Conservation (phyloP, 2,888 invertebrate genomes). For the Helleia helle region DNA sequence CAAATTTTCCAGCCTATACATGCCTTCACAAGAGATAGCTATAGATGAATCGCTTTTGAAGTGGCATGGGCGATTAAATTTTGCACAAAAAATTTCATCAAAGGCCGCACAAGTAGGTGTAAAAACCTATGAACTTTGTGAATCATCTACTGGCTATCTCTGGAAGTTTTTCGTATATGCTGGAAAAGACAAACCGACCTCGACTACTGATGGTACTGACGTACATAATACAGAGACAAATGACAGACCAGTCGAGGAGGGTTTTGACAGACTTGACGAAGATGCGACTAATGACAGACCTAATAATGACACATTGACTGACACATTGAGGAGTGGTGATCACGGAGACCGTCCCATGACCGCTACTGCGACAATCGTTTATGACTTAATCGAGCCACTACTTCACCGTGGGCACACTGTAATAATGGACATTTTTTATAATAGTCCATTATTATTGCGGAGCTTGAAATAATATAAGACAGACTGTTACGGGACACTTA, state of each 20-base stretch:
- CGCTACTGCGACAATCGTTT: constrained; percentile 21
- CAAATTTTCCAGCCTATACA: constrained; percentile 23
- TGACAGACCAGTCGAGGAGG: too few species aligned
- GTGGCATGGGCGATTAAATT: constrained; percentile 23
- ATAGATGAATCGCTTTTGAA: constrained; percentile 27
- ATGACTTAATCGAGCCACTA: constrained; percentile 18
- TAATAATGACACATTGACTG: too few species aligned
- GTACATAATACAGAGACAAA: too few species aligned
- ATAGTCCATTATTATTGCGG: constrained; percentile 25
- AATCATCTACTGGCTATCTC: constrained; percentile 24
- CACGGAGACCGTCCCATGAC: constrained; percentile 16
- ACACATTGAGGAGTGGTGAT: too few species aligned
- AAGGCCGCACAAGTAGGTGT: constrained; percentile 23
- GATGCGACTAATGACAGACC: too few species aligned
- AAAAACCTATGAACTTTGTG: constrained; percentile 23
- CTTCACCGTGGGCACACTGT: constrained; percentile 20
- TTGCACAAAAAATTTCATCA: constrained; percentile 21
- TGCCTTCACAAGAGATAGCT: constrained; percentile 22
- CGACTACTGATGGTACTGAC: not conserved
- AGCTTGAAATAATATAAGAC: constrained; percentile 19
- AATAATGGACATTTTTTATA: too few species aligned
- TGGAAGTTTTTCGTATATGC: constrained; percentile 22
- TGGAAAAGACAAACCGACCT: constrained; percentile 16
- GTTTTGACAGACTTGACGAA: too few species aligned
- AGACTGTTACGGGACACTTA: constrained; percentile 22